Conservation (phyloP, 2,888 invertebrate species). For the Ametastegia equiseti region DNA sequence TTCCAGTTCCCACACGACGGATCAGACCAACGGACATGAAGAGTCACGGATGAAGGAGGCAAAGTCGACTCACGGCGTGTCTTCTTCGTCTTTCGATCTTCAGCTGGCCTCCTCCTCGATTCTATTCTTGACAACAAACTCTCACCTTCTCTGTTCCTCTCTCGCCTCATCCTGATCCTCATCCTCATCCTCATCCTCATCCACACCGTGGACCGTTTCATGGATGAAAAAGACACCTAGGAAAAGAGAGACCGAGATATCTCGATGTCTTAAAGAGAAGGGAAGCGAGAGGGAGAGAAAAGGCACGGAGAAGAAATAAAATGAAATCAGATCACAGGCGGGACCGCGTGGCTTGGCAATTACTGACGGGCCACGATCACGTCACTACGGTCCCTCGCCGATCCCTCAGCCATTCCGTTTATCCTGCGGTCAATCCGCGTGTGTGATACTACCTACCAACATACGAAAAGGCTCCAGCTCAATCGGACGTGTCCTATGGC, state of each 20-base stretch:
- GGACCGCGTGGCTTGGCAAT: slow-evolving; percentile 61
- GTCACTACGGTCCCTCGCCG: slow-evolving; percentile 34
- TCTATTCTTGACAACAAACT: slow-evolving; percentile 37
- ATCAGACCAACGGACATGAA: slow-evolving; percentile 35
- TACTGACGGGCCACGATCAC: slow-evolving; percentile 56
- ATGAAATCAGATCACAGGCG: slow-evolving; percentile 66
- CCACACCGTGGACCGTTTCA: slow-evolving; percentile 49
- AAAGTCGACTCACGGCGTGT: slow-evolving; percentile 23
- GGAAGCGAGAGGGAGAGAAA: slow-evolving; percentile 44
- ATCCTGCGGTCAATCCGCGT: slow-evolving; percentile 30
- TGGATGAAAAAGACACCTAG: slow-evolving; percentile 55
- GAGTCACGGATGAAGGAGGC: slow-evolving; percentile 12
- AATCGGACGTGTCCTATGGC: slow-evolving; percentile 31
- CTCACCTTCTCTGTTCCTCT: slow-evolving; percentile 29
- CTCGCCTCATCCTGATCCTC: background rate
- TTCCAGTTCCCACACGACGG: slow-evolving; percentile 46
- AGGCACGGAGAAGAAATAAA: slow-evolving; percentile 66
- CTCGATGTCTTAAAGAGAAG: too few relatives aligned
- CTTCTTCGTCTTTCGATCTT: slow-evolving; percentile 18
- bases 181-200: background rate
- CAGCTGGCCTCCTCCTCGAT: background rate
- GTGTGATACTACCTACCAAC: slow-evolving; percentile 33
- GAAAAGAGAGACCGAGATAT: slow-evolving; percentile 55
- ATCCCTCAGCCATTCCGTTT: slow-evolving; percentile 32
- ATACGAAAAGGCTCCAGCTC: slow-evolving; percentile 37